Evolutionary conservation across 2,888 invertebrate genomes (phyloP), one percentile per base, ranked within the genome.

Genomic region (Drosophila acutilabella): DNA sequence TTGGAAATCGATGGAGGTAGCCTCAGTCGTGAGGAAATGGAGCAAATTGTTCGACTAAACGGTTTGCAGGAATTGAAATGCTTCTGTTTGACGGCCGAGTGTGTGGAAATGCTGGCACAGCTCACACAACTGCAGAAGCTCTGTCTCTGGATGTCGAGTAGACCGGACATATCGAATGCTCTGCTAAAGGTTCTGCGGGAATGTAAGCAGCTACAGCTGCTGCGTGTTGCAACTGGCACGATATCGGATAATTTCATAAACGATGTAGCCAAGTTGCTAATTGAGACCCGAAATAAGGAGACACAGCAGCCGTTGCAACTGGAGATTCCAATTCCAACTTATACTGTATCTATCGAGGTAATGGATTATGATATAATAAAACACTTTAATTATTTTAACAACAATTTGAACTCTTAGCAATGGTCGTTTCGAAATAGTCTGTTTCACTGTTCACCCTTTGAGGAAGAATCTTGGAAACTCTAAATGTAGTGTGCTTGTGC

Each of bases 1-100:
- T 53, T 88, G 5, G 51, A 56, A 23, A 88, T 83, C 18, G 78
- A 83, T 23, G 88, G 83, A 6, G 88, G 88, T 23, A 80, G 61
- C 8, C 64, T 83, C 1, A 74, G 51, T 30, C 5, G 40, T 4
- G 47, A 64, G 41, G 82, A 83, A 48, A 51, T 58, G 11, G 36
- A n/a, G 11, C 84, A 88, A 47, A 44, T 83, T 14, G 41, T 64
- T 6, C 64, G 72, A 4, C 64, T 78, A 18, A 51, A 38, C 5
- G 65, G 52, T 8, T 41, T 83, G 36, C 54, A 42, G 30, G 54
- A 71, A 6, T 45, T 88, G 10, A 83, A 86, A 59, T 83, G 89
- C 51, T 88, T 80, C 20, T 80, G 57, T 47, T 54, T 59, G 20
- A 61, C 65, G n/a, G 30, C 58, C 1, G 78, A 83, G 6, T 58